A percentile compares a stretch with the other conserved stretches of the same genome.
Conservation (phyloP, 1,140 invertebrate species). For the Listronotus bonariensis region DNA sequence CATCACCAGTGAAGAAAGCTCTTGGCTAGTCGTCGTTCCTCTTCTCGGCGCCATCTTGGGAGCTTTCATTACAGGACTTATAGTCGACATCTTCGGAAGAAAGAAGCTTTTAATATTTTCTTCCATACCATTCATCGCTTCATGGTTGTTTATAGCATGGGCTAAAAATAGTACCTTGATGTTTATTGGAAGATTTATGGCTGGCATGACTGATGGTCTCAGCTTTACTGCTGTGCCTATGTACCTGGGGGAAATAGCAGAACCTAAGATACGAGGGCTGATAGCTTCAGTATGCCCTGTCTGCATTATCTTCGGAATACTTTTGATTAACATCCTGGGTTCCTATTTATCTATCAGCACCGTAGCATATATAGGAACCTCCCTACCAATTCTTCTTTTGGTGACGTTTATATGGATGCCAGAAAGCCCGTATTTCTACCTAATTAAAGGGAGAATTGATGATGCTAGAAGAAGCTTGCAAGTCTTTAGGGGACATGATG, state of each 20-base stretch:
- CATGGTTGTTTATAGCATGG: slow-evolving; percentile 67
- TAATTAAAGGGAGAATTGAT: slow-evolving; percentile 61
- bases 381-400: slow-evolving; percentile 64
- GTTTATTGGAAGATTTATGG: slow-evolving; percentile 56
- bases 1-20: slow-evolving; percentile 53
- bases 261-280: slow-evolving; percentile 67
- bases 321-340: slow-evolving; percentile 69
- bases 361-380: slow-evolving; percentile 62
- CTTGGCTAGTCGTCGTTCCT: slow-evolving; percentile 67
- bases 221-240: slow-evolving; percentile 67
- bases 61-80: slow-evolving; percentile 58
- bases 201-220: slow-evolving; percentile 69
- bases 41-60: slow-evolving; percentile 66
- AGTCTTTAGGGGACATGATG: slow-evolving; percentile 32
- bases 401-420: slow-evolving; percentile 61
- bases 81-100: slow-evolving; percentile 67
- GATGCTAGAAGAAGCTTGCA: slow-evolving; percentile 64
- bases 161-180: slow-evolving; percentile 55
- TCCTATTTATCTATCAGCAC: slow-evolving; percentile 62
- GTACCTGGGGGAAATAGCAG: slow-evolving; percentile 69
- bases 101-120: slow-evolving; percentile 64
- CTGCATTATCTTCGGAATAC: slow-evolving; percentile 61
- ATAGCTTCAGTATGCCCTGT: slow-evolving; percentile 53
- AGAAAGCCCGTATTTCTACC: slow-evolving; percentile 63
- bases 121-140: slow-evolving; percentile 62